Evolutionary conservation across 2,797 vertebrate genomes (phyloP).

Genomic region (Trachops cirrhosus): DNA sequence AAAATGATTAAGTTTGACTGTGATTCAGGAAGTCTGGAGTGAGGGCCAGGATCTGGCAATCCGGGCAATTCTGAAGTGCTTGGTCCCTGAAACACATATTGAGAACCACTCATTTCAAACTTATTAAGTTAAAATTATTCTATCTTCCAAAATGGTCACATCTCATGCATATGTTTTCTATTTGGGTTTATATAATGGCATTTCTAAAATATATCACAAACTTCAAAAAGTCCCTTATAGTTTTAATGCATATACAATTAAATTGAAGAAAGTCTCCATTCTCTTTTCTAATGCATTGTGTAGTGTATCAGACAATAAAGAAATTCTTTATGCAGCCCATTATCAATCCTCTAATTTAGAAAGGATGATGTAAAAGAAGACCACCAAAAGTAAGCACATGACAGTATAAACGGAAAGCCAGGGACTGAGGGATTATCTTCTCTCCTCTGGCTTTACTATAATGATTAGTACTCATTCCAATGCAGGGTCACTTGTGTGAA

Average conservation of each 20-base stretch:
- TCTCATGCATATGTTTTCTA: background rate
- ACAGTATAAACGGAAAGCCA: background rate
- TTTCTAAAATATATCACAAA: background rate
- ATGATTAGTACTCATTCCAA: background rate
- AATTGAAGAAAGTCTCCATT: background rate
- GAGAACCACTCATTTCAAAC: background rate
- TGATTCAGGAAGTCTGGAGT: background rate
- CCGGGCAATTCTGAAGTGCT: background rate
- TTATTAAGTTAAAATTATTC: constrained; percentile 1
- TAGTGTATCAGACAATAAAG: background rate
- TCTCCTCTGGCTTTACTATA: background rate
- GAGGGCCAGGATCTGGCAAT: background rate
- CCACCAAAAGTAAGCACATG: background rate
- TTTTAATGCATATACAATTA: background rate
- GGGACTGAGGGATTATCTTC: background rate
- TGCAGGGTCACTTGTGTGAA: background rate
- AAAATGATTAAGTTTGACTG: constrained; percentile 1
- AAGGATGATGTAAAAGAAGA: background rate
- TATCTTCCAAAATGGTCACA: background rate
- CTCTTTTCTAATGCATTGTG: background rate
- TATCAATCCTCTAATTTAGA: background rate
- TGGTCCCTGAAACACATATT: background rate
- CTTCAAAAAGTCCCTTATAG: background rate
- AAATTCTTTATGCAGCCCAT: background rate
- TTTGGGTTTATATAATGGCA: background rate